These are phyloP conservation scores for Riparia riparia DNA, from an alignment of 2,113 vertebrate species.

Conservation along the genomic window DNA sequence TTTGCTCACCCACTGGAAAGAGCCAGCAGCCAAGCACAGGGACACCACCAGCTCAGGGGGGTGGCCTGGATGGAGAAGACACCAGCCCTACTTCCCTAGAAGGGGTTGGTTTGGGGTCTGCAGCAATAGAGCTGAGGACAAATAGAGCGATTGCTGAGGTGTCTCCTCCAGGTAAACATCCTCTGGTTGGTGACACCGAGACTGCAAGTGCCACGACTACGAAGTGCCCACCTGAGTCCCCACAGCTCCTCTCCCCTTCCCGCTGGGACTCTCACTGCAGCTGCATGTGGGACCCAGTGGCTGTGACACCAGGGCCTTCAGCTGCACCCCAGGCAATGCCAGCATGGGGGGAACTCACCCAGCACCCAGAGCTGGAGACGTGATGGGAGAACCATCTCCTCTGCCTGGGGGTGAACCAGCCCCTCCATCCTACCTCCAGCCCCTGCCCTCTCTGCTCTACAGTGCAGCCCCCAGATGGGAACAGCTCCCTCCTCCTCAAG, in stretches of 20 bases:
- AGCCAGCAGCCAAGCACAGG: neutral
- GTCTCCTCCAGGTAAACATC: neutral
- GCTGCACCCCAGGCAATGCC: neutral
- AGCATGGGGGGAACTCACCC: neutral
- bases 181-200: rapidly evolving
- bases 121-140: neutral
- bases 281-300: rapidly evolving
- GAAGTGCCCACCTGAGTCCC: neutral
- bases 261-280: neutral
- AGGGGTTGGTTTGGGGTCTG: neutral
- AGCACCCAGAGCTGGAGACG: neutral
- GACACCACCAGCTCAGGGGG: neutral
- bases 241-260: neutral
- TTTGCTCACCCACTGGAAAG: neutral
- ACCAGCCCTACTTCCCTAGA: neutral
- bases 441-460: neutral
- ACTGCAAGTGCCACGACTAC: neutral
- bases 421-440: neutral
- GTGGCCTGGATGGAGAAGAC: neutral
- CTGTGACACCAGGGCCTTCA: neutral
- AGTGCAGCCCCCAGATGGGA: neutral
- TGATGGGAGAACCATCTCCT: neutral
- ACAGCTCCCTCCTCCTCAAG: neutral
- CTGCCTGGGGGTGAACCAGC: neutral
- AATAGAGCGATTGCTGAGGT: neutral